A percentile compares a stretch with the other conserved stretches of the same genome.
These are phyloP conservation scores for Loris lydekkerianus DNA, from an alignment of 2,797 vertebrate species.

Conservation along the genomic window DNA sequence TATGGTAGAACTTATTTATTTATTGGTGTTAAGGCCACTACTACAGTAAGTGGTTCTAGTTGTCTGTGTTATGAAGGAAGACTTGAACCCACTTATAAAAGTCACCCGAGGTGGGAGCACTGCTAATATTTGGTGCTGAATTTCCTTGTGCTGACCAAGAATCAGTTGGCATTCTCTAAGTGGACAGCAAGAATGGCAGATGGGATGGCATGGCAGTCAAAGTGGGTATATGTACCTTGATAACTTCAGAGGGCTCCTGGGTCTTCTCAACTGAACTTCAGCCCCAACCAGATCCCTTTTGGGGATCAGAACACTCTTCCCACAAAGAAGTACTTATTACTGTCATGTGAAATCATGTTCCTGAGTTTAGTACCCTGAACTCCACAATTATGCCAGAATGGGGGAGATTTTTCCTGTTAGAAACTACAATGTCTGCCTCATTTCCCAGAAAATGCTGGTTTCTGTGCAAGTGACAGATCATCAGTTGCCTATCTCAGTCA, in stretches of 20 bases:
- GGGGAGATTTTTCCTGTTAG: neutral
- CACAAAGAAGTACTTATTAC: neutral
- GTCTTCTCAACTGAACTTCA: neutral
- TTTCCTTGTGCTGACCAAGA: neutral
- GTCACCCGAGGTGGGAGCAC: neutral
- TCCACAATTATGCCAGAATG: neutral
- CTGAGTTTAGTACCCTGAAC: neutral
- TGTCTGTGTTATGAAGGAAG: neutral
- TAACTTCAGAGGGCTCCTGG: neutral
- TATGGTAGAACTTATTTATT: neutral
- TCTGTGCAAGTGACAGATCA: conserved; percentile 11
- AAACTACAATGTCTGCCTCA: neutral
- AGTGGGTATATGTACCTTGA: neutral
- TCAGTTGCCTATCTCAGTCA: conserved; percentile 37
- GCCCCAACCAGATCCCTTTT: neutral
- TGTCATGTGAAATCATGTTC: neutral
- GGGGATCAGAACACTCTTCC: neutral
- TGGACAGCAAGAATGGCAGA: neutral
- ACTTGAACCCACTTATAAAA: neutral
- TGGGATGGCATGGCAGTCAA: neutral
- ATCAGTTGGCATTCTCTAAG: neutral
- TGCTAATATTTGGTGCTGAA: neutral
- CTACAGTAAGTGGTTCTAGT: neutral
- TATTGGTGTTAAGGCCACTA: neutral
- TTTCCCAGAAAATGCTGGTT: neutral